Conservation (phyloP, 2,888 invertebrate genomes). For the Xylophagus ater region DNA sequence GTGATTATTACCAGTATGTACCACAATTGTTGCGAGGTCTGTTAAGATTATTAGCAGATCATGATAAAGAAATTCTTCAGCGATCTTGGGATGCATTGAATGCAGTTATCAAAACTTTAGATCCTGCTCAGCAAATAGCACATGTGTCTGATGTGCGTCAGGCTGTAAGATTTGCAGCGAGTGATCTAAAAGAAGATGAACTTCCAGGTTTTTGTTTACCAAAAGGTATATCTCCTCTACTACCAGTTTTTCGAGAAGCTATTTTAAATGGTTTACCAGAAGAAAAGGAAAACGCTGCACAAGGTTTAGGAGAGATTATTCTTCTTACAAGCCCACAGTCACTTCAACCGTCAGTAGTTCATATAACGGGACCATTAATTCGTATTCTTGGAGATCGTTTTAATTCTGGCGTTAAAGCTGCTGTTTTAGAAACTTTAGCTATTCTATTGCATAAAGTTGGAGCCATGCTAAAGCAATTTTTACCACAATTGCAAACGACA, state of each 20-base stretch:
- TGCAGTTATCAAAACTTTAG: conserved; percentile 79
- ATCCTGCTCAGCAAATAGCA: conserved; percentile 69
- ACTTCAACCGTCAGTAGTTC: conserved; percentile 89
- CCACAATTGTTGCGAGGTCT: conserved; percentile 80
- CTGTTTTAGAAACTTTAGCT: conserved; percentile 88
- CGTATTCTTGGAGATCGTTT: conserved; percentile 93
- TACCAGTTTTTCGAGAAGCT: conserved; percentile 93
- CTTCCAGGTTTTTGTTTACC: conserved; percentile 89
- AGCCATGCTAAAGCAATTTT: conserved; percentile 89
- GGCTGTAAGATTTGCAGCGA: conserved; percentile 81
- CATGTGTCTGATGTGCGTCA: conserved; percentile 85
- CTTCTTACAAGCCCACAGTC: conserved; percentile 66
- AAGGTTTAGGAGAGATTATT: conserved; percentile 64
- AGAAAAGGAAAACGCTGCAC: conserved; percentile 89
- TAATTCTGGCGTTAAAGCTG: conserved; percentile 87
- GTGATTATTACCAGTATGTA: conserved; percentile 77
- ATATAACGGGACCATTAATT: conserved; percentile 95
- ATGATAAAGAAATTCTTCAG: conserved; percentile 67
- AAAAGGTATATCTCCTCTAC: conserved; percentile 86
- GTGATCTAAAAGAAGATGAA: conserved; percentile 67
- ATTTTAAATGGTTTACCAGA: conserved; percentile 92
- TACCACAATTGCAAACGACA: conserved; percentile 96
- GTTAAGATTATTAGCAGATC: conserved; percentile 71
- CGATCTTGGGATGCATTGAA: conserved; percentile 86
- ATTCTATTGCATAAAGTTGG: conserved; percentile 89